Percentiles rank a stretch among this genome's conserved stretches.
phyloP scores from a whole-genome alignment of 2,113 vertebrate species.

The Burhinus bistriatus region DNA sequence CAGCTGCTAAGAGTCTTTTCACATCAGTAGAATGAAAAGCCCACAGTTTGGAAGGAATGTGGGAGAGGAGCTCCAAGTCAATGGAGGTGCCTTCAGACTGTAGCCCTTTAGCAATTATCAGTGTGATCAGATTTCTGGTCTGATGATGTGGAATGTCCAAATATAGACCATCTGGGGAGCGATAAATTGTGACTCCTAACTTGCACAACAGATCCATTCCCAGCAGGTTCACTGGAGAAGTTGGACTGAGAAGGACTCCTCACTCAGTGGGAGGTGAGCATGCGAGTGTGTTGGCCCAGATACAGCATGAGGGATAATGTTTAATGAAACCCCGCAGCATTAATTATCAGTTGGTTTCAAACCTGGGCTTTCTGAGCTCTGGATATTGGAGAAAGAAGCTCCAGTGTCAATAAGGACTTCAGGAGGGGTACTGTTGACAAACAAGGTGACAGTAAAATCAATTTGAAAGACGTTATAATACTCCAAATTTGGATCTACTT shows the following conservation, averaged over 20 bases:
- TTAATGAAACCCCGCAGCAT: accelerated
- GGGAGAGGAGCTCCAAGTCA: neutral
- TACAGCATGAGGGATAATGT: neutral
- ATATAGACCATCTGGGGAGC: neutral
- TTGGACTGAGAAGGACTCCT: neutral
- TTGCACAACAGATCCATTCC: neutral
- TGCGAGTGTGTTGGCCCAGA: neutral
- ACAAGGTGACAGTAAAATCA: neutral
- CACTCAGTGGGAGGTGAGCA: neutral
- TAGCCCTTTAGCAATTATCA: neutral
- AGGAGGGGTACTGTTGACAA: neutral
- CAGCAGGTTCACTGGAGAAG: neutral
- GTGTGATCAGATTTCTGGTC: neutral
- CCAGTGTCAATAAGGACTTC: neutral
- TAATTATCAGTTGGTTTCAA: neutral
- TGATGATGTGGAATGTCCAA: neutral
- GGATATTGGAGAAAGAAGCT: neutral
- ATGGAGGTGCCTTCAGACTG: neutral
- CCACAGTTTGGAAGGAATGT: neutral
- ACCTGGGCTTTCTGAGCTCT: neutral
- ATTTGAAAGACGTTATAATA: neutral
- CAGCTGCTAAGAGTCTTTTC: neutral
- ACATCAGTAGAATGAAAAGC: neutral
- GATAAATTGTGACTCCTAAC: neutral
- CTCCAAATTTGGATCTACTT: neutral